Base-by-base conservation (phyloP, 2,888 invertebrate species). In the Rapana venosa region DNA sequence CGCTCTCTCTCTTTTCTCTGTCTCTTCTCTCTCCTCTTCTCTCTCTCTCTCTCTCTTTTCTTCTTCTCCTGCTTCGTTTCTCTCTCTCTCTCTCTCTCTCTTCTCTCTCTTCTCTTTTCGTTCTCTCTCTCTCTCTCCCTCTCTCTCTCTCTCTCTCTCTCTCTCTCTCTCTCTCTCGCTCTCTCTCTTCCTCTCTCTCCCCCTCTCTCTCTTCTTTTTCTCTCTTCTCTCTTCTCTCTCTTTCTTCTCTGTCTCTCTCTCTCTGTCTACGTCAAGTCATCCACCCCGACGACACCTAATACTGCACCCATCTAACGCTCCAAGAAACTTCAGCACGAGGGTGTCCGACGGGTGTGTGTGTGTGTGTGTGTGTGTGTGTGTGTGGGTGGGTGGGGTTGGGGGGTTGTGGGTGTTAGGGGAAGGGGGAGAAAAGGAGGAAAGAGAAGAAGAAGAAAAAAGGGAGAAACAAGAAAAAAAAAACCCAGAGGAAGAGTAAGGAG, bases 11-110 rank as follows among this genome's bases (percentile, higher is more conserved):
- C 22, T 70, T 5, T 70, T 70, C 70, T 17, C 22, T 22, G 11
- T 70, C 26, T 70, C 22, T 22, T 70, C 22, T 22, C 22, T 70
- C 70, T 70, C 22, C 26, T 22, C 26, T 70, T 13, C 17, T 61
- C 17, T 70, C 70, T 17, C 11, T 70, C 70, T 70, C 17, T 70
- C 70, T 70, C 17, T 70, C 70, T 22, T 5, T 17, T 26, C 26
- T 17, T 11, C 70, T 11, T 13, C 22, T 26, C 22, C 5, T 70
- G 22, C 22, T 26, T 70, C 22, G 17, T 22, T 70, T 81, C 36
- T 81, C 81, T 36, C 81, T 81, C 81, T 36, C 36, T 36, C 22
- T 36, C 81, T 36, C 79, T 81, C 79, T 81, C 79, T 36, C 79
- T 36, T 36, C 81, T 22, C 81, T 36, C 81, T 36, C 81, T 30